These are phyloP conservation scores for Uromys caudimaculatus DNA, from an alignment of 2,797 vertebrate genomes.

Conservation along the genomic window DNA sequence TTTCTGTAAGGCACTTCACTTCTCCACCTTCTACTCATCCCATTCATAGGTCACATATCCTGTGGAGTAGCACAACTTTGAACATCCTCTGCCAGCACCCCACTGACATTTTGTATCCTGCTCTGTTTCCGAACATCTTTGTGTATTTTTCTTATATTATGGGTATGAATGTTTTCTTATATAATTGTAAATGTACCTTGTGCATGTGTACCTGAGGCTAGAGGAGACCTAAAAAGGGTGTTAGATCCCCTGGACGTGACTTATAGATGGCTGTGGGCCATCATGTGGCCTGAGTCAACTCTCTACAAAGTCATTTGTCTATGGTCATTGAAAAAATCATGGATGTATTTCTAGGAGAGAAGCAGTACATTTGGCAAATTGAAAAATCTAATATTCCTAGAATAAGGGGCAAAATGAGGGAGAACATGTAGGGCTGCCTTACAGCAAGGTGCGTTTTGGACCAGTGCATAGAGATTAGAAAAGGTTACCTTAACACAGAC, in stretches of 20 bases:
- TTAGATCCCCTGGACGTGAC: background rate
- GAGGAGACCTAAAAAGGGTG: background rate
- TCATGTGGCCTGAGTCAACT: background rate
- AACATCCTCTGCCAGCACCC: rapidly evolving
- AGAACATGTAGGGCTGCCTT: background rate
- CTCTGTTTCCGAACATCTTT: background rate
- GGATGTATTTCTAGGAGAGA: background rate
- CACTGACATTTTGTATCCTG: background rate
- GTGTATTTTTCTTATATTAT: background rate
- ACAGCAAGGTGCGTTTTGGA: background rate
- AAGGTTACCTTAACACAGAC: slow-evolving; percentile 20
- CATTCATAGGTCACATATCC: rapidly evolving
- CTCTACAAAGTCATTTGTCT: slow-evolving; percentile 30
- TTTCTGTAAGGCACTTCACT: too few species aligned
- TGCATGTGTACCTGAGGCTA: background rate
- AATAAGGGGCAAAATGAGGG: background rate
- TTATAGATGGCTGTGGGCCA: background rate
- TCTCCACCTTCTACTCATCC: too few species aligned
- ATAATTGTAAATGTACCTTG: background rate
- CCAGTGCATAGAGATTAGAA: background rate
- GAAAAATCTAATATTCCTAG: slow-evolving; percentile 32
- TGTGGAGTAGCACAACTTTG: background rate
- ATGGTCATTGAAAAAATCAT: slow-evolving; percentile 13
- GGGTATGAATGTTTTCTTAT: too few species aligned
- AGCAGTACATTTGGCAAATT: background rate